Conservation (phyloP, 2,888 invertebrate species). For the Lymantria dispar region DNA sequence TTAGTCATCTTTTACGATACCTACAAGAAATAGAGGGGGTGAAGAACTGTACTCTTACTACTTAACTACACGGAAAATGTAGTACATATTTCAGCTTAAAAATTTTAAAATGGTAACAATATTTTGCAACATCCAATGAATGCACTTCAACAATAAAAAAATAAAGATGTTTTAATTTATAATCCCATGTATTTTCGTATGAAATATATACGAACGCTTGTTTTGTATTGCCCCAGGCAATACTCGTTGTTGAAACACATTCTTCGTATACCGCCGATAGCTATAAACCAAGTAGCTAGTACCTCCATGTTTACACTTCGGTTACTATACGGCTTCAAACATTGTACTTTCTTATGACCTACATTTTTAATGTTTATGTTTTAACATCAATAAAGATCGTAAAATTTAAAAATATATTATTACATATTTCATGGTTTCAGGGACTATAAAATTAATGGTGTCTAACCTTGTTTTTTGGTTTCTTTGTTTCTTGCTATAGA, state of each 20-base stretch:
- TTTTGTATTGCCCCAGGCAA: not conserved
- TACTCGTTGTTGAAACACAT: constrained; percentile 6
- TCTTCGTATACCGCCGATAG: constrained; percentile 13
- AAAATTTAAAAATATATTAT: constrained; percentile 39
- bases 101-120: too few species aligned
- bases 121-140: too few species aligned
- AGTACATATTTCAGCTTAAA: too few species aligned
- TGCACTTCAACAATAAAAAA: too few species aligned
- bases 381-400: constrained; percentile 29
- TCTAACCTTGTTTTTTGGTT: constrained; percentile 6
- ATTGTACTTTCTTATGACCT: constrained; percentile 50
- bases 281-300: constrained; percentile 11
- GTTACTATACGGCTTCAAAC: constrained; percentile 39
- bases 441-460: constrained; percentile 14
- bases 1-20: too few species aligned
- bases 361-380: constrained; percentile 37
- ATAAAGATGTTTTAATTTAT: too few species aligned
- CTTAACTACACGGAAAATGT: too few species aligned
- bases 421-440: constrained; percentile 21
- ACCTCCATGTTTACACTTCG: constrained; percentile 42
- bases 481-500: not conserved
- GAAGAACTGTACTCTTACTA: too few species aligned
- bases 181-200: too few species aligned
- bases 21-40: too few species aligned
- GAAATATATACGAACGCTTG: not conserved